A percentile compares a stretch with the other conserved stretches of the same genome.
Conservation (phyloP, 2,113 vertebrate genomes). For the Scolopax mira region DNA sequence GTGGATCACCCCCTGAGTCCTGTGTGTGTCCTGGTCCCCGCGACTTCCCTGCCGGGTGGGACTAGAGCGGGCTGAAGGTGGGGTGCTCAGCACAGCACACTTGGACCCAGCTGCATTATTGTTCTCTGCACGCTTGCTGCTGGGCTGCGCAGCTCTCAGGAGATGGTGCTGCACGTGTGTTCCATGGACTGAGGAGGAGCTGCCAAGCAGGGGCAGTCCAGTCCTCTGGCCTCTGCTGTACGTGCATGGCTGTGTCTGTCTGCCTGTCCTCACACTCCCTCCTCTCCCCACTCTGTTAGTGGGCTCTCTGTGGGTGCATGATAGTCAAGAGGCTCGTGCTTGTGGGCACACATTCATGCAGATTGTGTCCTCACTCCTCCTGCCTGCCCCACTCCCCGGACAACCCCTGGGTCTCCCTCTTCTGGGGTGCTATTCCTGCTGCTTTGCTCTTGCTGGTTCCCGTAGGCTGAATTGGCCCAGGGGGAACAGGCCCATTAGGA, state of each 20-base stretch:
- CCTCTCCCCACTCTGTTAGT: neutral
- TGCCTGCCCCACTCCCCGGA: neutral
- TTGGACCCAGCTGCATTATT: neutral
- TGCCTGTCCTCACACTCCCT: neutral
- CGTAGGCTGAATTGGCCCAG: fast-evolving
- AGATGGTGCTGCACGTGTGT: neutral
- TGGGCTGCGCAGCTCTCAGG: neutral
- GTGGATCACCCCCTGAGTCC: neutral
- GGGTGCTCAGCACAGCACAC: neutral
- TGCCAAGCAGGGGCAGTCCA: fast-evolving
- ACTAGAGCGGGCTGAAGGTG: neutral
- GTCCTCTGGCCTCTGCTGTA: neutral
- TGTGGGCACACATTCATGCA: neutral
- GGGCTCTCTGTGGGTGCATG: neutral
- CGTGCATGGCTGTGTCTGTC: neutral
- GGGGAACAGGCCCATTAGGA: neutral
- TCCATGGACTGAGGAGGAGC: neutral
- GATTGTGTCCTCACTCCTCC: neutral
- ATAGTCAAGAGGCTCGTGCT: neutral
- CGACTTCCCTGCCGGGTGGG: neutral
- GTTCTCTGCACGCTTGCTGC: neutral
- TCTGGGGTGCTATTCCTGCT: neutral
- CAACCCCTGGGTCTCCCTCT: neutral
- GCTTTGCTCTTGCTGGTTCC: neutral
- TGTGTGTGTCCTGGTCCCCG: neutral